These are phyloP conservation scores for Pterostichus madidus DNA, from an alignment of 2,888 invertebrate species.

Conservation along the genomic window DNA sequence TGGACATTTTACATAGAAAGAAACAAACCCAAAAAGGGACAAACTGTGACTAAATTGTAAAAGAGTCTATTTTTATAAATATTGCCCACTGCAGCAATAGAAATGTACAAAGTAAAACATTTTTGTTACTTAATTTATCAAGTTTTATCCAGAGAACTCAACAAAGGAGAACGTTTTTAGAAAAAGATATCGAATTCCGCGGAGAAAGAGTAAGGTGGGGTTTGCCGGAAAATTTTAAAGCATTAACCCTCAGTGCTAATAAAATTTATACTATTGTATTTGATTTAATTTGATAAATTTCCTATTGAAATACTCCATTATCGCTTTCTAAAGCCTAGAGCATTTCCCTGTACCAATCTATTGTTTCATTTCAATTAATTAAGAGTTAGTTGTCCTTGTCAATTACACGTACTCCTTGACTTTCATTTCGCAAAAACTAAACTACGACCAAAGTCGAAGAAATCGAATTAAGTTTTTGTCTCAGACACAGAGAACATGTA, in stretches of 20 bases:
- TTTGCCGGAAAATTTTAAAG: not conserved
- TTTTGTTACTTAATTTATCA: conserved; percentile 14
- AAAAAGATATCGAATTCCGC: not conserved
- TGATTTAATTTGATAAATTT: conserved; percentile 38
- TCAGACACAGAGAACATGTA: conserved; percentile 14
- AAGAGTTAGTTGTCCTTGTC: conserved; percentile 43
- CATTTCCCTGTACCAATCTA: conserved; percentile 34
- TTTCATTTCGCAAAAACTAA: conserved; percentile 49
- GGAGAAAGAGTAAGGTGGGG: not conserved
- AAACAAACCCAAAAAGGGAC: not conserved
- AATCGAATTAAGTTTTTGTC: conserved; percentile 43
- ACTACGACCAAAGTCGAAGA: conserved; percentile 20
- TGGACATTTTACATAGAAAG: conserved; percentile 21
- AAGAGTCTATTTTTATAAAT: not conserved
- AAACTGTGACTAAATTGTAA: conserved; percentile 30
- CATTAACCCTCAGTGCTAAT: not conserved
- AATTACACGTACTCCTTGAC: conserved; percentile 43
- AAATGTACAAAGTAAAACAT: not conserved
- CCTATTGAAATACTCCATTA: conserved; percentile 13
- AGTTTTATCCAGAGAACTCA: conserved; percentile 19
- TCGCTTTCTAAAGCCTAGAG: not conserved
- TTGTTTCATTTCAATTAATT: conserved; percentile 45
- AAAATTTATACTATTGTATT: not conserved
- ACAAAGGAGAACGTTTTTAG: conserved; percentile 7
- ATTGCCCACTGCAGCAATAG: not conserved